Conservation (phyloP, 2,113 vertebrate genomes). For the Pantherophis guttatus region DNA sequence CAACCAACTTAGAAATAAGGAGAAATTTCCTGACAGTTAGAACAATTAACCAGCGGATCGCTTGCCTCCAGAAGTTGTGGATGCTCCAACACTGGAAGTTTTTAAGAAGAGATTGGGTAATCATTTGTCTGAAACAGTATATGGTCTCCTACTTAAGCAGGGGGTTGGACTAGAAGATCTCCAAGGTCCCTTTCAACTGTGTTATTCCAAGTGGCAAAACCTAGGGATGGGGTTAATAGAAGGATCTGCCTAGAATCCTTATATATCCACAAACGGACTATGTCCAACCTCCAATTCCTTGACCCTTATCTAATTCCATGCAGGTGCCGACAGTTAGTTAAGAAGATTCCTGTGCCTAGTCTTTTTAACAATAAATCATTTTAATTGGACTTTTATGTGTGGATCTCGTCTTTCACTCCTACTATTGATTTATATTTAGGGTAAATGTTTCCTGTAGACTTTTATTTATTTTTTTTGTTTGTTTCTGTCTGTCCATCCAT, state of each 20-base stretch:
- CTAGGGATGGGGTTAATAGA: neutral
- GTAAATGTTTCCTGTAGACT: neutral
- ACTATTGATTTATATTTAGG: neutral
- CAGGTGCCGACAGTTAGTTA: neutral
- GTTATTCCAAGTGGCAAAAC: neutral
- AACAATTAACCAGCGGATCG: neutral
- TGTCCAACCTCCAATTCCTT: neutral
- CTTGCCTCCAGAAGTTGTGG: neutral
- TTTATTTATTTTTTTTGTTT: neutral
- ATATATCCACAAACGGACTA: neutral
- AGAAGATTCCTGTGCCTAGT: neutral
- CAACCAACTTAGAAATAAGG: neutral
- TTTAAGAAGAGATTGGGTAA: neutral
- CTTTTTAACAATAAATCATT: neutral
- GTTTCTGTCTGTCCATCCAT: too few species aligned
- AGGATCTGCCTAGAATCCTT: neutral
- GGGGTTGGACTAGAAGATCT: neutral
- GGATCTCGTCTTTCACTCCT: neutral
- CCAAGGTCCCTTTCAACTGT: neutral
- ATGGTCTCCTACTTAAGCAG: neutral
- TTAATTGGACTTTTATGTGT: neutral
- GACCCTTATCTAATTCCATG: neutral
- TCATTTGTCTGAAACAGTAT: neutral
- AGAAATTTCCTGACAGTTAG: neutral
- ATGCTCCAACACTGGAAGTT: neutral